phyloP scores from a whole-genome alignment of 2,113 vertebrate genomes.

The Melospiza melodia region DNA sequence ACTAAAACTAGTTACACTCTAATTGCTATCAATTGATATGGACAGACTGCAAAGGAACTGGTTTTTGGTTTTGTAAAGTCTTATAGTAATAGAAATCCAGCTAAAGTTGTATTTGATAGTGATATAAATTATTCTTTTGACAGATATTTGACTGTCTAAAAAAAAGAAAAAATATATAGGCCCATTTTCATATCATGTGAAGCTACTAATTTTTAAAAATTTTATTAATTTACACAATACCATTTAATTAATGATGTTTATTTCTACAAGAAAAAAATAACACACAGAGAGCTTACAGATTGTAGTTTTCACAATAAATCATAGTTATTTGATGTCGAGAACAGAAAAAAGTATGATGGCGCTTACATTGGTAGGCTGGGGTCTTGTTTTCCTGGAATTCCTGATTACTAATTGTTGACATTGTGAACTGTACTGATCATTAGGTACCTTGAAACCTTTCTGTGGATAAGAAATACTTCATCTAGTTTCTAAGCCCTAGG shows the following conservation, averaged over 20 bases:
- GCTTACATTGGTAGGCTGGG: accelerated
- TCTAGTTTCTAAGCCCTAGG: not conserved
- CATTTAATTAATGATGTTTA: not conserved
- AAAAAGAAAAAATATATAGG: not conserved
- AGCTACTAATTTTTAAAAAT: not conserved
- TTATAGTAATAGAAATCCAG: not conserved
- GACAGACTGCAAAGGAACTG: not conserved
- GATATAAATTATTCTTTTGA: not conserved
- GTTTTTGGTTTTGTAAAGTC: not conserved
- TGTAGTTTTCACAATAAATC: not conserved
- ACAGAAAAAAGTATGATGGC: not conserved
- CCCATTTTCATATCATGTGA: not conserved
- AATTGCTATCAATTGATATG: not conserved
- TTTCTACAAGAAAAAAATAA: not conserved
- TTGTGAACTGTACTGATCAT: not conserved
- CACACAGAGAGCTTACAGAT: accelerated
- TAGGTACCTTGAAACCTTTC: not conserved
- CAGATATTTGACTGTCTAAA: not conserved
- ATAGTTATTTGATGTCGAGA: not conserved
- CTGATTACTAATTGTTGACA: not conserved
- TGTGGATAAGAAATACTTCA: not conserved
- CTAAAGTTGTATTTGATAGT: not conserved
- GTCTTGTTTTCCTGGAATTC: not conserved
- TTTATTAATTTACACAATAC: not conserved
- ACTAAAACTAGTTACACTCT: not conserved